These are phyloP conservation scores for Solenopsis invicta DNA, from an alignment of 1,140 invertebrate species.

Conservation along the genomic window DNA sequence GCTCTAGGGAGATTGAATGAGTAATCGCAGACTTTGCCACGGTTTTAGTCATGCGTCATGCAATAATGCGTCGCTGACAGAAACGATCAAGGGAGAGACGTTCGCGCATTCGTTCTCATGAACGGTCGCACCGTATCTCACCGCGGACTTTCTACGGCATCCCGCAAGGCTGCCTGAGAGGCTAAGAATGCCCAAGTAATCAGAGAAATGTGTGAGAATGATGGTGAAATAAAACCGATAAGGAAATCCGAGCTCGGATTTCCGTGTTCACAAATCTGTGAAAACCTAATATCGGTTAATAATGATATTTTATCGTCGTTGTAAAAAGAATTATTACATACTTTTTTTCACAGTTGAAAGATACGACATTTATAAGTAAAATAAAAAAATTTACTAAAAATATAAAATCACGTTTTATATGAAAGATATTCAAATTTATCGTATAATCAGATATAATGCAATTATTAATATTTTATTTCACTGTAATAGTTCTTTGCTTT, in stretches of 20 bases:
- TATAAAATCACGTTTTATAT: background rate
- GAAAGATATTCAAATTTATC: background rate
- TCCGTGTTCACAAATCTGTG: background rate
- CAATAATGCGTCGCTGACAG: conserved; percentile 48
- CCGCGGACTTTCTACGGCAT: conserved; percentile 66
- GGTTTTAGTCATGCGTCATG: conserved; percentile 21
- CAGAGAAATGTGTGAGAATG: background rate
- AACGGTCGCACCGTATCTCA: background rate
- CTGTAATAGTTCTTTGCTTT: background rate
- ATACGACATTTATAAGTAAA: background rate
- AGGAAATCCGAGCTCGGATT: conserved; percentile 12
- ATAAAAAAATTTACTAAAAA: background rate
- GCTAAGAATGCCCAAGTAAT: conserved; percentile 1
- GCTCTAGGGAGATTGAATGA: conserved; percentile 9
- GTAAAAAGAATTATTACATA: background rate
- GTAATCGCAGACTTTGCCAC: background rate
- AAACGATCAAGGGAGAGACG: conserved; percentile 10
- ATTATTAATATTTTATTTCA: background rate
- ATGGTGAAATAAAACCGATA: background rate
- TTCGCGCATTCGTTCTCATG: background rate
- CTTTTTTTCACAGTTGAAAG: background rate
- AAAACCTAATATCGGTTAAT: background rate
- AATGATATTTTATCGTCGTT: background rate
- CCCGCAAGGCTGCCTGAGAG: conserved; percentile 43
- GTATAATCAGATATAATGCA: too few relatives aligned